A percentile compares a stretch with the other conserved stretches of the same genome.
Evolutionary conservation across 23 tunicate genomes (phyloP).

Genomic region (Ciona savignyi): DNA sequence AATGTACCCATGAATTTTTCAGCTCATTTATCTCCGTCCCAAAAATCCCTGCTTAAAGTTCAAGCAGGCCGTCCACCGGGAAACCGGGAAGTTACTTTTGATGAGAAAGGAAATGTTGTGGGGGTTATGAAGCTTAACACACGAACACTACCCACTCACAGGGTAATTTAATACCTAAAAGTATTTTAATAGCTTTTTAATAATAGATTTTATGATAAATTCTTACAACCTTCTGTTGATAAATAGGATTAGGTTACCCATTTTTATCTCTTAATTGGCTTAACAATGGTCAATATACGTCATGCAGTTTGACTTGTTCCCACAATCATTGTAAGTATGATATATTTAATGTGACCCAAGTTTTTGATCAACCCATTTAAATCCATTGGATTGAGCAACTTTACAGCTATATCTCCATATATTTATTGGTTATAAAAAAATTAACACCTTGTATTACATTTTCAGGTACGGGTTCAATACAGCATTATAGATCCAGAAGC

Average conservation of each 20-base stretch:
- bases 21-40: slow-evolving; percentile 75
- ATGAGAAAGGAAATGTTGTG: slow-evolving; percentile 80
- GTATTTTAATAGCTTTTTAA: too few relatives aligned
- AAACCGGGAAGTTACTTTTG: slow-evolving; percentile 85
- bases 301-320: too few relatives aligned
- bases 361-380: too few relatives aligned
- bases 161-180: slow-evolving; percentile 22
- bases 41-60: slow-evolving; percentile 67
- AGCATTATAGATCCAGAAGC: slow-evolving; percentile 77
- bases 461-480: slow-evolving; percentile 75
- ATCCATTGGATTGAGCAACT: too few relatives aligned
- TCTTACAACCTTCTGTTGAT: too few relatives aligned
- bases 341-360: too few relatives aligned
- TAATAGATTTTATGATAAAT: too few relatives aligned
- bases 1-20: neutral
- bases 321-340: too few relatives aligned
- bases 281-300: too few relatives aligned
- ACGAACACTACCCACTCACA: slow-evolving; percentile 62
- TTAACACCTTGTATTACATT: neutral
- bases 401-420: too few relatives aligned
- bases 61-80: slow-evolving; percentile 96
- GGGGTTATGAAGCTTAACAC: slow-evolving; percentile 75
- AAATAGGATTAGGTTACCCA: neutral
- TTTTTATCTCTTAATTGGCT: neutral
- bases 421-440: too few relatives aligned